Evolutionary conservation across 2,888 invertebrate species (phyloP), one percentile per base, ranked within the genome.

Genomic region (Oscheius sp.): DNA sequence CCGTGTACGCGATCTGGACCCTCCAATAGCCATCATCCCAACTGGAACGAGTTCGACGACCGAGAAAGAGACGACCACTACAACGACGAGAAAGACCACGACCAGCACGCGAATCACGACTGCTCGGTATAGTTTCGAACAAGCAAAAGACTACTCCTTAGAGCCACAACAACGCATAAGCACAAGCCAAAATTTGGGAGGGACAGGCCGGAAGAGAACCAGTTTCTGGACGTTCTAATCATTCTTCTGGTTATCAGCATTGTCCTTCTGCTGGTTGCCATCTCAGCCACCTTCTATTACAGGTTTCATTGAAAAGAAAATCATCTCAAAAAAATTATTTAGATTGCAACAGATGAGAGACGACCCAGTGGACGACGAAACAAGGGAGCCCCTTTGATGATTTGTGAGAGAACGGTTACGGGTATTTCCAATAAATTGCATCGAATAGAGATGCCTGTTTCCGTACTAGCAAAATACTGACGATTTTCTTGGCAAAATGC

Each of bases 261-360:
- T 42, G 71, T 72, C 13, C 58, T 72, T 29, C 62, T 72, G 29
- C 60, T 72, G 2, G 48, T 72, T 32, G 71, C 71, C 60, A 72
- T 72, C 42, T 59, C 71, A 7, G 71, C 71, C 51, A 72, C 71
- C 10, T 59, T 72, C n/a, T 72, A 72, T 29, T 72, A 72, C 48
- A 48, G 71, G 68, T 55, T 42, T 21, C 21, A 21, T 21, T 21
- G 21, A 21, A 21, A 0, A 21, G 21, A 21, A 21, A 21, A 21
- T 21, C 21, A 21, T 21, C 21, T 21, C 21, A 21, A 21, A 21
- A 21, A 21, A 21, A 21, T 21, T 21, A 21, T 68, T 68, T 21
- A 68, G 68, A 37, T 13, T 68, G 13, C 68, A 68, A 33, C 68
- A 68, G 29, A 68, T 68, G 37, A 53, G 55, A 55, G 55, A 68